These are phyloP conservation scores for Prolemur simus DNA, from an alignment of 2,113 vertebrate species.

Conservation along the genomic window DNA sequence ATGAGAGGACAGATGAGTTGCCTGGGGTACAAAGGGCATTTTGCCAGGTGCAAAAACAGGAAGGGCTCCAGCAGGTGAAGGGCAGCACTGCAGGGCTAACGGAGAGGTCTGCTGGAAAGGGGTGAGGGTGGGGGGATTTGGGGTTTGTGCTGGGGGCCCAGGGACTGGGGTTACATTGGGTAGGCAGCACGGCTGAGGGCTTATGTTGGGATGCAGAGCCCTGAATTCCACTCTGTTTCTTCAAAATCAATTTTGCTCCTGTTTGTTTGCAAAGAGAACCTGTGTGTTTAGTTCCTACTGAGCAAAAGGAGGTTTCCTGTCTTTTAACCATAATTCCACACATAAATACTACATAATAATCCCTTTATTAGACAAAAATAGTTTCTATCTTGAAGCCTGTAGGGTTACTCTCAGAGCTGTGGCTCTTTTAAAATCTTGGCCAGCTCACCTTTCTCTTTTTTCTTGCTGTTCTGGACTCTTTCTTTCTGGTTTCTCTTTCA, in stretches of 20 bases:
- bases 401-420: neutral
- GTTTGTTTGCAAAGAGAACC: slow-evolving; percentile 27
- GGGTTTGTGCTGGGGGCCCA: neutral
- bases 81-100: neutral
- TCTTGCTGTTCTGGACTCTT: slow-evolving; percentile 48
- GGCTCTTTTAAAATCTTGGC: slow-evolving; percentile 56
- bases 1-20: neutral
- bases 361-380: slow-evolving; percentile 57
- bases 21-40: neutral
- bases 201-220: neutral
- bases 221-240: neutral
- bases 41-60: neutral
- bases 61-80: neutral
- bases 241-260: neutral
- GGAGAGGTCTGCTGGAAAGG: too few relatives aligned
- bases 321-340: slow-evolving; percentile 57
- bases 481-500: slow-evolving; percentile 66
- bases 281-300: neutral
- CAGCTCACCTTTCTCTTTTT: slow-evolving; percentile 23
- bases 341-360: slow-evolving; percentile 43
- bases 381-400: slow-evolving; percentile 38
- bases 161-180: accelerated
- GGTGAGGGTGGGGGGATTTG: neutral
- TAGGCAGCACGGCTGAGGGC: neutral
- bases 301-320: slow-evolving; percentile 44